Evolutionary conservation across 2,888 invertebrate species (phyloP).

Genomic region (Spodoptera picta): DNA sequence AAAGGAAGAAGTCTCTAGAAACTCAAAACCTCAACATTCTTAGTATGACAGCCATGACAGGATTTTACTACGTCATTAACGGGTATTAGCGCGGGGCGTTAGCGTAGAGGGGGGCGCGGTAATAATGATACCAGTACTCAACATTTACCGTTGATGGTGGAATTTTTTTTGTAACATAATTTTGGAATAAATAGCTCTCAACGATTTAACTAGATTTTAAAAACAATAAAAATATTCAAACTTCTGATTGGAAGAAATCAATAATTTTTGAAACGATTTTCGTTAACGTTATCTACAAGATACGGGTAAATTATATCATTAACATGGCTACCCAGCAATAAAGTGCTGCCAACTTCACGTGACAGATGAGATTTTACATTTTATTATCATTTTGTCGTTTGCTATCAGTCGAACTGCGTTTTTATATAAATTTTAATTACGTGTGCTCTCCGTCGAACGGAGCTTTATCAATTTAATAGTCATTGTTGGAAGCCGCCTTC

Average conservation of each 20-base stretch:
- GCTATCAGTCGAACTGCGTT: constrained; percentile 69
- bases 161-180: constrained; percentile 11
- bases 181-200: background rate
- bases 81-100: constrained; percentile 58
- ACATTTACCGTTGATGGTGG: constrained; percentile 49
- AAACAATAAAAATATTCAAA: background rate
- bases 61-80: constrained; percentile 64
- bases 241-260: background rate
- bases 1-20: constrained; percentile 72
- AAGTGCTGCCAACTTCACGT: constrained; percentile 71
- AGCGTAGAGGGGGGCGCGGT: constrained; percentile 59
- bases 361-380: constrained; percentile 66
- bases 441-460: constrained; percentile 57
- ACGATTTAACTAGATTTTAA: background rate
- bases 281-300: constrained; percentile 2
- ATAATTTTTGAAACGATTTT: background rate
- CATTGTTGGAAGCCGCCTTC: constrained; percentile 84
- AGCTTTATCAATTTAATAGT: constrained; percentile 69
- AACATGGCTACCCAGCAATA: constrained; percentile 58
- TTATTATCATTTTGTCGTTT: constrained; percentile 63
- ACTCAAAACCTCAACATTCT: constrained; percentile 83
- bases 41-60: constrained; percentile 61
- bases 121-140: constrained; percentile 67
- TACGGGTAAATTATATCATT: constrained; percentile 46
- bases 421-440: constrained; percentile 63